These are phyloP conservation scores for Acrobasis suavella DNA, from an alignment of 2,888 invertebrate genomes.

Conservation along the genomic window DNA sequence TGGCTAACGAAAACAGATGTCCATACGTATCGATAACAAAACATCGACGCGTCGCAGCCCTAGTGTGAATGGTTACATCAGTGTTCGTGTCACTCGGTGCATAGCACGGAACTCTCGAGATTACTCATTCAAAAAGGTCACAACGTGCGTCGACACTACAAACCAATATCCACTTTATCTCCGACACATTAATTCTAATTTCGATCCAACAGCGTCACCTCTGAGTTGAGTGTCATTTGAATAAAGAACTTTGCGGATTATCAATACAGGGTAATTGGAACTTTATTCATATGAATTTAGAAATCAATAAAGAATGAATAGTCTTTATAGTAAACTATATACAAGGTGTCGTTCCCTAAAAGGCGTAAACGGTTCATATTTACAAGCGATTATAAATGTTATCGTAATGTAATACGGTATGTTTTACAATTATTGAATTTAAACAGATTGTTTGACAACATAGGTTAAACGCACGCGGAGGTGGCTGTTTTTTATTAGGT, in stretches of 20 bases:
- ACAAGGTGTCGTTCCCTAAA: neutral
- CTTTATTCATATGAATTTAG: neutral
- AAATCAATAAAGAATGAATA: neutral
- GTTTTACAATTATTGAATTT: neutral
- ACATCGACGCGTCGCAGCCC: constrained; percentile 48
- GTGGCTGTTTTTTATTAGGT: neutral
- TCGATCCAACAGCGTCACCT: neutral
- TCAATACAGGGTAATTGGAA: constrained; percentile 7
- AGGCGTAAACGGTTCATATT: neutral
- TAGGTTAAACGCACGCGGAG: constrained; percentile 1
- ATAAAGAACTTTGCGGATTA: constrained; percentile 16
- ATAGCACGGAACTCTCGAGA: constrained; percentile 63
- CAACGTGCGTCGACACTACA: constrained; percentile 35
- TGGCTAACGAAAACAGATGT: constrained; percentile 17
- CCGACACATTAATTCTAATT: constrained; percentile 24
- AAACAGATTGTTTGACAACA: constrained; percentile 14
- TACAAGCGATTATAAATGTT: constrained; percentile 11
- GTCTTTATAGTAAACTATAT: neutral
- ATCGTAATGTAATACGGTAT: neutral
- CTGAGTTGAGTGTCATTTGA: constrained; percentile 13
- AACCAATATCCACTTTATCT: constrained; percentile 26
- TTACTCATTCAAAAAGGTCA: constrained; percentile 44
- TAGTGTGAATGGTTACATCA: constrained; percentile 73
- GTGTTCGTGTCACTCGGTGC: constrained; percentile 74
- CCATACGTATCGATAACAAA: constrained; percentile 21